Evolutionary conservation across 1,140 invertebrate genomes (phyloP).

Genomic region (Holcopasites calliopsidis): DNA sequence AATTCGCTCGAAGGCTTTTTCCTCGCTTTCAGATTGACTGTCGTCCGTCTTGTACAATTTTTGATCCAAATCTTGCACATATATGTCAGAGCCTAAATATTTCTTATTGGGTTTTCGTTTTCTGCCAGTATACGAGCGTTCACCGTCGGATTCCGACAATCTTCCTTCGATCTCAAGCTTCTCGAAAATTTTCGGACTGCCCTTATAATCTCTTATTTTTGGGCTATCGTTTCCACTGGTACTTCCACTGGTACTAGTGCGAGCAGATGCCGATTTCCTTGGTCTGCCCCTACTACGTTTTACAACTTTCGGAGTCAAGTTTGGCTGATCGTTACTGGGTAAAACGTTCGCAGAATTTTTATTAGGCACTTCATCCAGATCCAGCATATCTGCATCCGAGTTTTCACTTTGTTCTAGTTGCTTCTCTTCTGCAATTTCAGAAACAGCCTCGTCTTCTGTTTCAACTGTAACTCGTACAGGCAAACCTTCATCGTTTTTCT

Average conservation of each 20-base stretch:
- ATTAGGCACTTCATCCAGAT: constrained; percentile 29
- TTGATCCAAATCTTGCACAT: constrained; percentile 65
- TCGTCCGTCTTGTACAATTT: constrained; percentile 68
- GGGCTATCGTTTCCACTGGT: constrained; percentile 38
- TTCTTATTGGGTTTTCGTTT: constrained; percentile 71
- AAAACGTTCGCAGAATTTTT: constrained; percentile 1
- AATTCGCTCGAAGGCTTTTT: constrained; percentile 50
- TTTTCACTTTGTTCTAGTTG: constrained; percentile 62
- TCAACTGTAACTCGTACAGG: constrained; percentile 56
- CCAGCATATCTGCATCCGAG: constrained; percentile 55
- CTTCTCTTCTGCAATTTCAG: constrained; percentile 59
- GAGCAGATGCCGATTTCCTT: constrained; percentile 31
- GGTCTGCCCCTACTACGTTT: constrained; percentile 69
- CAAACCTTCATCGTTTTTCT: constrained; percentile 49
- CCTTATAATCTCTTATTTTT: constrained; percentile 20
- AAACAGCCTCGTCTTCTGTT: constrained; percentile 62
- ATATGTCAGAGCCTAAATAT: constrained; percentile 67
- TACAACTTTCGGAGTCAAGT: neutral
- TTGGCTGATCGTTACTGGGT: constrained; percentile 1
- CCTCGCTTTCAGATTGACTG: constrained; percentile 71
- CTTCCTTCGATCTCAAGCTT: constrained; percentile 57
- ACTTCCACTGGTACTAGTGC: neutral
- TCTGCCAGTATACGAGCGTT: constrained; percentile 67
- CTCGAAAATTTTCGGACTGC: constrained; percentile 41
- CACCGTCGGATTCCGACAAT: constrained; percentile 69